A percentile compares a stretch with the other conserved stretches of the same genome.
Evolutionary conservation across 2,888 invertebrate species (phyloP).

Genomic region (Pantelozetes paolii): DNA sequence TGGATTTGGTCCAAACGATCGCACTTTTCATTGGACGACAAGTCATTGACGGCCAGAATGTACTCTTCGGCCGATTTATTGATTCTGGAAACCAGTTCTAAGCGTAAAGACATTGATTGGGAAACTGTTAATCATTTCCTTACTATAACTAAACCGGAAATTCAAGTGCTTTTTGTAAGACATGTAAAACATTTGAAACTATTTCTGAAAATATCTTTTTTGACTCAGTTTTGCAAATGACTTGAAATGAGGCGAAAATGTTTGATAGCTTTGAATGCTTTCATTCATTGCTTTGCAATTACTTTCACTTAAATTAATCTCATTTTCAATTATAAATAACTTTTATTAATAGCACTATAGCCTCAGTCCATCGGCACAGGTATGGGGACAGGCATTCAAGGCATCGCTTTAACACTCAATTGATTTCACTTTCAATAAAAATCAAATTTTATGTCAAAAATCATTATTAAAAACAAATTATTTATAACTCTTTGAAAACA

Average conservation of each 20-base stretch:
- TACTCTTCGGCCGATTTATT: slow-evolving; percentile 80
- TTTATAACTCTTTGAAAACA: too few relatives aligned
- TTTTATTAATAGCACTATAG: too few relatives aligned
- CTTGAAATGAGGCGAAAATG: slow-evolving; percentile 21
- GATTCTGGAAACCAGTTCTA: slow-evolving; percentile 71
- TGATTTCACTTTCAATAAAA: too few relatives aligned
- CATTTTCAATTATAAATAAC: slow-evolving; percentile 1
- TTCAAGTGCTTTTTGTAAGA: too few relatives aligned
- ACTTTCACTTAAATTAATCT: slow-evolving; percentile 19
- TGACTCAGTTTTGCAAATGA: slow-evolving; percentile 1
- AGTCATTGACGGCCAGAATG: slow-evolving; percentile 66
- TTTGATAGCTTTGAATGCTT: too few relatives aligned
- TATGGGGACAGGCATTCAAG: too few relatives aligned
- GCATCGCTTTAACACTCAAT: too few relatives aligned
- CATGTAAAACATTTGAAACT: neutral
- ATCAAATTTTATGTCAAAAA: too few relatives aligned
- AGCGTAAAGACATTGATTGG: neutral
- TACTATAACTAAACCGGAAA: slow-evolving; percentile 13
- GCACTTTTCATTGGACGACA: slow-evolving; percentile 71
- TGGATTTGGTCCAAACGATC: slow-evolving; percentile 73
- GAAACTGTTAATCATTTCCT: slow-evolving; percentile 7
- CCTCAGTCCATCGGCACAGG: too few relatives aligned
- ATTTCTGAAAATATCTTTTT: slow-evolving; percentile 24
- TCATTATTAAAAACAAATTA: too few relatives aligned
- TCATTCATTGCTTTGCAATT: slow-evolving; percentile 6